Percentiles rank a stretch among this genome's conserved stretches.
Evolutionary conservation across 2,888 invertebrate species (phyloP).

Genomic region (Poecilobothrus nobilitatus): DNA sequence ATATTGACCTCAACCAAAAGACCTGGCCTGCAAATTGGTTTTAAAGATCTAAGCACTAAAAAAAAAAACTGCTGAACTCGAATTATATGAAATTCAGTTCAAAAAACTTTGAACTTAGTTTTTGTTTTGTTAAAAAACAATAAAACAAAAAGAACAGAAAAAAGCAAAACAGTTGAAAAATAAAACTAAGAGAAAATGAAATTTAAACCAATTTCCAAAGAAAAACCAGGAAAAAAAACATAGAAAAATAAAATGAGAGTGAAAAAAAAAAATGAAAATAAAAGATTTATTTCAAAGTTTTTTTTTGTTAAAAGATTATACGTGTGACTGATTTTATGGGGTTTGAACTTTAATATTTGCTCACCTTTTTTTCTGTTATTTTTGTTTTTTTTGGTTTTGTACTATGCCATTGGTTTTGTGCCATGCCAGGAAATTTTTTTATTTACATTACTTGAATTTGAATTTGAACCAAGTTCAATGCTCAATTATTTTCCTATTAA

Average conservation of each 20-base stretch:
- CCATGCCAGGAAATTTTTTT: too few relatives aligned
- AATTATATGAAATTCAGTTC: background rate
- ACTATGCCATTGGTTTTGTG: too few relatives aligned
- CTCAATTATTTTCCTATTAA: too few relatives aligned
- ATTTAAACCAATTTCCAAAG: background rate
- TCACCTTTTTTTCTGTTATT: background rate
- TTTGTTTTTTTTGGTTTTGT: background rate
- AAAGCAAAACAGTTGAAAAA: background rate
- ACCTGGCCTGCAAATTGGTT: background rate
- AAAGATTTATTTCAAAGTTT: background rate
- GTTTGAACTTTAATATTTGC: constrained; percentile 1
- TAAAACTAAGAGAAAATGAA: background rate
- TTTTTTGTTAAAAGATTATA: constrained; percentile 2
- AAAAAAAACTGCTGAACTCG: too few relatives aligned
- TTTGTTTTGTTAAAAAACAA: too few relatives aligned
- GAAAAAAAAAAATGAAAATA: background rate
- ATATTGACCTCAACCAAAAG: background rate
- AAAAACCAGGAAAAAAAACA: background rate
- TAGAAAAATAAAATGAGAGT: too few relatives aligned
- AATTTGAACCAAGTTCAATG: too few relatives aligned
- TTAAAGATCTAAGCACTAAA: background rate
- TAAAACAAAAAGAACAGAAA: too few relatives aligned
- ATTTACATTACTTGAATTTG: too few relatives aligned
- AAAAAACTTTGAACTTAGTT: too few relatives aligned
- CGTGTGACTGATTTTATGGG: background rate